These are phyloP conservation scores for Zhuqinia jingwanae DNA, from an alignment of 2,888 invertebrate genomes.

Conservation along the genomic window DNA sequence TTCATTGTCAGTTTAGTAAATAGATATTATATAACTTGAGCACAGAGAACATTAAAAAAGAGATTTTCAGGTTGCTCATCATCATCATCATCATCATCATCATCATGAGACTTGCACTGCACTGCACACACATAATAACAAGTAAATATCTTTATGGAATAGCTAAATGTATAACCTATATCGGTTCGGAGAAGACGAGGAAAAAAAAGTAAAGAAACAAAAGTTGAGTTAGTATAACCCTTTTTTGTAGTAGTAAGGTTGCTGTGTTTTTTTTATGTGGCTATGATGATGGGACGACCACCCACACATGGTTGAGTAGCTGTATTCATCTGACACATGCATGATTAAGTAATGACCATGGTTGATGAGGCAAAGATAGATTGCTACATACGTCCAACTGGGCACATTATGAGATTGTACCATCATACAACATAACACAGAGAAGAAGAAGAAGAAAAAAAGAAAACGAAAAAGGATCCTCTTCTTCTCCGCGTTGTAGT, in stretches of 20 bases:
- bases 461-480: conserved; percentile 46
- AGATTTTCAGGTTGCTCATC: conserved; percentile 9
- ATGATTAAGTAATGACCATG: conserved; percentile 80
- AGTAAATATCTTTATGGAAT: background rate
- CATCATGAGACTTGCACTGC: background rate
- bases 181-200: background rate
- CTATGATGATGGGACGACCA: conserved; percentile 78
- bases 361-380: conserved; percentile 79
- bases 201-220: background rate
- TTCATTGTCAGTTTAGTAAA: background rate
- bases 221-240: background rate
- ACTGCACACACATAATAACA: background rate
- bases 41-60: background rate
- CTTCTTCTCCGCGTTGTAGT: conserved; percentile 5
- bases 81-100: too few species aligned
- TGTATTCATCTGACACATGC: conserved; percentile 79
- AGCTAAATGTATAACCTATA: too few species aligned
- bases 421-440: too few species aligned
- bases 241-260: conserved; percentile 12
- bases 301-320: conserved; percentile 78
- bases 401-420: conserved; percentile 73
- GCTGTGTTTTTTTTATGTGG: background rate
- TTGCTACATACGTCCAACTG: conserved; percentile 77
- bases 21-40: background rate
- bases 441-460: too few species aligned